phyloP scores from a whole-genome alignment of 2,888 invertebrate genomes.

The Platerodrilus igneus region DNA sequence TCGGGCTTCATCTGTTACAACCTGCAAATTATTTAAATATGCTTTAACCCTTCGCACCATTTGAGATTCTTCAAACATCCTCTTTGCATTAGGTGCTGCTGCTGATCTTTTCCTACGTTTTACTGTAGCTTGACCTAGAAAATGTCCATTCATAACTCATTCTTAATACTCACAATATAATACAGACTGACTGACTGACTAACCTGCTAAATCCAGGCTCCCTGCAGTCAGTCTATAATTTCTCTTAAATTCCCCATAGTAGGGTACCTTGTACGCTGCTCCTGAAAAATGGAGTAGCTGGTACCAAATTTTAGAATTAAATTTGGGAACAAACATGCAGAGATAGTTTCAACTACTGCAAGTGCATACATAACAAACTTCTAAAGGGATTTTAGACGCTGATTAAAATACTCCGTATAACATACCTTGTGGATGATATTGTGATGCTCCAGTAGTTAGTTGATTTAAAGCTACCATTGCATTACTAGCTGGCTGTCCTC shows the following conservation, averaged over 20 bases:
- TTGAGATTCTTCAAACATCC: slow-evolving; percentile 98
- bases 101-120: slow-evolving; percentile 86
- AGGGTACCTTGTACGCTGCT: no score
- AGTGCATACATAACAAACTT: no score
- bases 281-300: no score
- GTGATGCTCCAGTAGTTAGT: slow-evolving; percentile 69
- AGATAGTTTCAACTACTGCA: no score
- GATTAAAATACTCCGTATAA: no score
- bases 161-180: neutral
- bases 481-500: slow-evolving; percentile 80
- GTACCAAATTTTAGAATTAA: no score
- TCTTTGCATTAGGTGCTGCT: slow-evolving; percentile 90
- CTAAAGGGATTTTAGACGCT: slow-evolving; percentile 11
- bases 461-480: slow-evolving; percentile 88
- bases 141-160: no score
- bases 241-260: no score
- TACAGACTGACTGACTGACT: no score
- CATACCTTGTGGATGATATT: slow-evolving; percentile 49
- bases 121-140: slow-evolving; percentile 74
- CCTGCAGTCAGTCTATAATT: no score
- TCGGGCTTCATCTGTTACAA: slow-evolving; percentile 86
- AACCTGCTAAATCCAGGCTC: neutral
- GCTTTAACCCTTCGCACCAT: slow-evolving; percentile 97
- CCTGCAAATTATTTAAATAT: slow-evolving; percentile 88
- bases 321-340: no score